Evolutionary conservation across 2,113 vertebrate genomes (phyloP).

Genomic region (Calidris pugnax): DNA sequence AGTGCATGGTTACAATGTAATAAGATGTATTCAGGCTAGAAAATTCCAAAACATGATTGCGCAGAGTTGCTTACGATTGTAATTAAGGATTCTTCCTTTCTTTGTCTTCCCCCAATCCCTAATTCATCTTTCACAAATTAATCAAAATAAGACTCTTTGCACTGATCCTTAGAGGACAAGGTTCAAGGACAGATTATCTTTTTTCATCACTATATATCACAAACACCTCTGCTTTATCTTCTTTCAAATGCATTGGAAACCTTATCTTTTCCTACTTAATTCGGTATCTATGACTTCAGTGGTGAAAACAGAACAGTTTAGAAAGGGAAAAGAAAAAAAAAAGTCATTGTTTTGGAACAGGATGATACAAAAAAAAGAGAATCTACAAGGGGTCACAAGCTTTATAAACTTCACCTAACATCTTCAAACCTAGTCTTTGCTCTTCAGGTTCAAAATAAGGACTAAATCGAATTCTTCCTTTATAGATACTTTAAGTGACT

Average conservation of each 20-base stretch:
- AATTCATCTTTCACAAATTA: conserved; percentile 52
- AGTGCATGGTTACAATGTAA: conserved; percentile 17
- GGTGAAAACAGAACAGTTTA: background rate
- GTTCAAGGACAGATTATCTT: conserved; percentile 30
- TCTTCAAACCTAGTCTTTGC: background rate
- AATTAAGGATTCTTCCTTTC: conserved; percentile 50
- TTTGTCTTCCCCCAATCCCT: conserved; percentile 24
- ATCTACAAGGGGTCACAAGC: background rate
- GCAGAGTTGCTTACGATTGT: conserved; percentile 14
- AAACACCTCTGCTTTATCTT: conserved; percentile 5
- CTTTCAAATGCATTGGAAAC: background rate
- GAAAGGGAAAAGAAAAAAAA: background rate
- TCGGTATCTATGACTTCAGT: background rate
- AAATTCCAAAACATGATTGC: conserved; percentile 59
- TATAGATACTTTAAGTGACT: too few relatives aligned
- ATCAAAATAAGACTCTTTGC: conserved; percentile 46
- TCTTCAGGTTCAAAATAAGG: background rate
- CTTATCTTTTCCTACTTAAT: background rate
- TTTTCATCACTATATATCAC: conserved; percentile 1
- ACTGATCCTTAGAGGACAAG: conserved; percentile 26
- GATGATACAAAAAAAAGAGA: background rate
- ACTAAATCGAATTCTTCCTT: background rate
- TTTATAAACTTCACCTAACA: background rate
- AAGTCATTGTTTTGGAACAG: background rate
- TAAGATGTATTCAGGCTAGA: conserved; percentile 54